Conservation (phyloP, 2,888 invertebrate genomes). For the Priocnemis perturbator region DNA sequence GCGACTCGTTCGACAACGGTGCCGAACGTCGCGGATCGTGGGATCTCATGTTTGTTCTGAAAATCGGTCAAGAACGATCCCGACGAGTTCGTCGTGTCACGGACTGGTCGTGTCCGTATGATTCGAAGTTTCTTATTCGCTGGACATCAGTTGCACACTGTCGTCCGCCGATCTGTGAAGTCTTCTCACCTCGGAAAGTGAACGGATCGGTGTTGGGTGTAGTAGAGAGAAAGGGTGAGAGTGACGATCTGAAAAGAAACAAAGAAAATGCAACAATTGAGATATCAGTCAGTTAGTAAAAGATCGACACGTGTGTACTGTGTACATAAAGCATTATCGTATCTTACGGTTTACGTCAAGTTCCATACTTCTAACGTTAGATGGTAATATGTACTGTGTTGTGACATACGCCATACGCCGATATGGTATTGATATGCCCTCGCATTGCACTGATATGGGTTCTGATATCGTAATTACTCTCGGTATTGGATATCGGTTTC, state of each 20-base stretch:
- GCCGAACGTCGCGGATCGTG: too few species aligned
- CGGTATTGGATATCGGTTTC: too few species aligned
- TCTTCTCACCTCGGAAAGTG: conserved; percentile 77
- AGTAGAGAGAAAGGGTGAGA: conserved; percentile 77
- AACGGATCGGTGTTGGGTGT: conserved; percentile 77
- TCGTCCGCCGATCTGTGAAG: conserved; percentile 75
- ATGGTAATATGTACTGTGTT: too few species aligned
- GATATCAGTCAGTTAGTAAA: background rate
- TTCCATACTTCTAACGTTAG: background rate
- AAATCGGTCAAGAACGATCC: too few species aligned
- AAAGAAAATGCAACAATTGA: too few species aligned
- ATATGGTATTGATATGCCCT: too few species aligned
- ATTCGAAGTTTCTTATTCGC: conserved; percentile 59
- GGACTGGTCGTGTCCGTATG: background rate
- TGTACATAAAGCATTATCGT: background rate
- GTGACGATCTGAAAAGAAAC: conserved; percentile 74
- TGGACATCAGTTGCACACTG: conserved; percentile 77
- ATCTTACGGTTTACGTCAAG: background rate
- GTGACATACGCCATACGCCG: too few species aligned
- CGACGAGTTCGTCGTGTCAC: too few species aligned
- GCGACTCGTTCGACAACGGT: too few species aligned
- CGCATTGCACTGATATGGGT: too few species aligned
- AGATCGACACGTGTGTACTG: background rate
- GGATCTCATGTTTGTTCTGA: too few species aligned
- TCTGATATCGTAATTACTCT: too few species aligned